Conservation (phyloP, 2,888 invertebrate species). For the Watsonalla cultraria region DNA sequence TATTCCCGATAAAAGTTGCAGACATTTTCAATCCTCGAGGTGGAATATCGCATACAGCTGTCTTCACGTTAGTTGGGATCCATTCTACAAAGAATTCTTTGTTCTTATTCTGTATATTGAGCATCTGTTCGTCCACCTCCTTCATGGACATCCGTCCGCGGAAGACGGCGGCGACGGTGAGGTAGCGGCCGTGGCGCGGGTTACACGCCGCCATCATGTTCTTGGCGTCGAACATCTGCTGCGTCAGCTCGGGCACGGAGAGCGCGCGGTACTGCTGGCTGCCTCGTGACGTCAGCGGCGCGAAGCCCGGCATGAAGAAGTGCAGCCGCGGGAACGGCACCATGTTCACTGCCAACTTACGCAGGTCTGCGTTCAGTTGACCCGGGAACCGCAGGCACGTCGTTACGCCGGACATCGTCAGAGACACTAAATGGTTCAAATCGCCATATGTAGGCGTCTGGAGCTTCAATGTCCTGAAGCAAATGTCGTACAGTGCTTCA, state of each 20-base stretch:
- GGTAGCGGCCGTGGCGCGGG: constrained; percentile 91
- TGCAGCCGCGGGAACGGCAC: constrained; percentile 86
- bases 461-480: constrained; percentile 85
- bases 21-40: constrained; percentile 88
- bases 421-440: constrained; percentile 76
- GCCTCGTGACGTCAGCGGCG: constrained; percentile 86
- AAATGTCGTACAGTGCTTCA: constrained; percentile 87
- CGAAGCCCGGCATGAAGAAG: constrained; percentile 79
- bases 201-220: constrained; percentile 98
- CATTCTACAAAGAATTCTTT: constrained; percentile 87
- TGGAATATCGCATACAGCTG: constrained; percentile 89
- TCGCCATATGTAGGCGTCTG: constrained; percentile 87
- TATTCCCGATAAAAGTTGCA: constrained; percentile 91
- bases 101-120: constrained; percentile 87
- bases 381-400: constrained; percentile 65
- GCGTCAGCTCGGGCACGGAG: constrained; percentile 92
- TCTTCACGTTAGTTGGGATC: constrained; percentile 89
- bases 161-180: constrained; percentile 93
- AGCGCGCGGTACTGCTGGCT: constrained; percentile 90
- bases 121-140: constrained; percentile 90
- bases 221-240: constrained; percentile 95
- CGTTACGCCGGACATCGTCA: constrained; percentile 64
- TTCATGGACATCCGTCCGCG: constrained; percentile 96
- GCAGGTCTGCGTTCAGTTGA: constrained; percentile 85
- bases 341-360: constrained; percentile 67